phyloP scores from a whole-genome alignment of 2,888 invertebrate species.

The Lasioglossum oenotherae region DNA sequence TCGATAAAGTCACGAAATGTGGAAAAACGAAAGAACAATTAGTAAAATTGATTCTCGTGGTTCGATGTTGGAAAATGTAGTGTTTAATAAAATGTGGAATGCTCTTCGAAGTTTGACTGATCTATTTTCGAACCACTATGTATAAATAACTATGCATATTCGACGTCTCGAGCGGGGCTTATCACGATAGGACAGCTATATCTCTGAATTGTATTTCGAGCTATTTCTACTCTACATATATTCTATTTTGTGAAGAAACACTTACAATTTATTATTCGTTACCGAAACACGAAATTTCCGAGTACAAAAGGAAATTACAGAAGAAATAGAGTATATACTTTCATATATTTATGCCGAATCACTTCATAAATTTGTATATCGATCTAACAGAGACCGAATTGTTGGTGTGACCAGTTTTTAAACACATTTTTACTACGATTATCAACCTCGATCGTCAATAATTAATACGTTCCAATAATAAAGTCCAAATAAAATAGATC shows the following conservation, averaged over 20 bases:
- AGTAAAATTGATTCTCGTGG: neutral
- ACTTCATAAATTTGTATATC: neutral
- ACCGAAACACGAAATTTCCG: no score
- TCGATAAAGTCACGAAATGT: neutral
- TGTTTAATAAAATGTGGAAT: neutral
- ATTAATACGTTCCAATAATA: neutral
- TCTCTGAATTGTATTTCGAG: neutral
- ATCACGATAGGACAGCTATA: neutral
- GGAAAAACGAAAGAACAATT: neutral
- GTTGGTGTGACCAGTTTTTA: no score
- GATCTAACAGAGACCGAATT: no score
- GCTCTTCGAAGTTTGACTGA: neutral
- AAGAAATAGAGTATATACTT: neutral
- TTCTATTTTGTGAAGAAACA: neutral
- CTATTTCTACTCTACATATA: neutral
- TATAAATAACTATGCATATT: constrained; percentile 1
- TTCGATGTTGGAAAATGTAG: neutral
- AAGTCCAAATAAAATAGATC: no score
- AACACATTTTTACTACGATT: neutral
- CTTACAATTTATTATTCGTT: no score
- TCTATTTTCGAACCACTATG: neutral
- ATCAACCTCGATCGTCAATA: neutral
- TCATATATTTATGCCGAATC: no score
- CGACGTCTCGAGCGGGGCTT: neutral
- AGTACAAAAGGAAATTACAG: no score